A percentile compares a stretch with the other conserved stretches of the same genome.
Evolutionary conservation across 2,113 vertebrate genomes (phyloP).

Genomic region (Pteronura brasiliensis): DNA sequence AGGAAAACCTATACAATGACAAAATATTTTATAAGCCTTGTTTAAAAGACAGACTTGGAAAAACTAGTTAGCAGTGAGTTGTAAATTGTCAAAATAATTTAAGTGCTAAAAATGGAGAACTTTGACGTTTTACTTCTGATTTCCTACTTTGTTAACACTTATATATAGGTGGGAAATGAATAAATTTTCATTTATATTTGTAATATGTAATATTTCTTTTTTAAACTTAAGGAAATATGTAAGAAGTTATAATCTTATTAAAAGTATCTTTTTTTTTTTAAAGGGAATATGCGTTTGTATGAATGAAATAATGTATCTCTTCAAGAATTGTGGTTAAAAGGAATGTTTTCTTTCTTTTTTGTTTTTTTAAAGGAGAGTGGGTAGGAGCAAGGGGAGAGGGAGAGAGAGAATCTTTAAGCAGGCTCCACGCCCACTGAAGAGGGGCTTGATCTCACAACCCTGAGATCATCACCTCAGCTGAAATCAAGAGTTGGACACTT

Average conservation of each 20-base stretch:
- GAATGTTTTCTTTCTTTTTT: background rate
- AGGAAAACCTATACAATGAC: background rate
- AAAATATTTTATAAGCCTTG: background rate
- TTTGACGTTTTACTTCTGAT: background rate
- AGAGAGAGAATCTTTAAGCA: background rate
- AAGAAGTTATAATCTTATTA: background rate
- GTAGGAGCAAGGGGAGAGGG: background rate
- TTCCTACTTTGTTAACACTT: background rate
- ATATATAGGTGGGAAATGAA: background rate
- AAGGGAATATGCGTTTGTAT: background rate
- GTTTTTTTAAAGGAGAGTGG: background rate
- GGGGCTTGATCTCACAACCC: background rate
- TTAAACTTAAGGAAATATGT: constrained; percentile 3
- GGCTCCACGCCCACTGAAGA: background rate
- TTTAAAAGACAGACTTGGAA: background rate
- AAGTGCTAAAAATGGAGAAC: background rate
- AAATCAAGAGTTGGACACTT: too few species aligned
- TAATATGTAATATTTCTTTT: background rate
- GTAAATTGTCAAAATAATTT: constrained; percentile 24
- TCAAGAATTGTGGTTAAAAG: background rate
- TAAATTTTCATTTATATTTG: background rate
- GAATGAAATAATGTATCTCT: background rate
- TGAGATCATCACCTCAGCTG: background rate
- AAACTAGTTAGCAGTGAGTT: background rate
- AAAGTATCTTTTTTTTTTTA: background rate